Evolutionary conservation across 2,888 invertebrate species (phyloP).

Genomic region (Pharmacophagus antenor): DNA sequence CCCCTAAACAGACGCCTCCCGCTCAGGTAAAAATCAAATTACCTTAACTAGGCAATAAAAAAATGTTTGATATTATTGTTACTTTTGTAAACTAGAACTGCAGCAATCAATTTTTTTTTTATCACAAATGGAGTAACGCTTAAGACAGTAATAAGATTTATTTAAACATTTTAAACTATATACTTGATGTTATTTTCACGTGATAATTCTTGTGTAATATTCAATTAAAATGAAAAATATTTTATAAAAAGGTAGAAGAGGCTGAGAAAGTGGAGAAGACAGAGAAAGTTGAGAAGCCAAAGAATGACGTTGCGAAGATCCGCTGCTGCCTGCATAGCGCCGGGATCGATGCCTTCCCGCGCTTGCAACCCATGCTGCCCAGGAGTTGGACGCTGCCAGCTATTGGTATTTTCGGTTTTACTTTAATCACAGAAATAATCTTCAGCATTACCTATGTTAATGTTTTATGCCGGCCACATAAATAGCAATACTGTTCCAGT

Average conservation of each 20-base stretch:
- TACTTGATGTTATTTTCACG: not conserved
- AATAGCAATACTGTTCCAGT: no score
- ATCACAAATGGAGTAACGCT: no score
- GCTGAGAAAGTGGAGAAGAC: conserved; percentile 36
- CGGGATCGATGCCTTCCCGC: conserved; percentile 89
- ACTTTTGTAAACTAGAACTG: not conserved
- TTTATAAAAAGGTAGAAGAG: conserved; percentile 32
- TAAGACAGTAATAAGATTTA: no score
- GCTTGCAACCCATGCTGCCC: conserved; percentile 84
- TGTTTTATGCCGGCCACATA: not conserved
- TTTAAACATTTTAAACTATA: no score
- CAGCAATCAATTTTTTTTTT: no score
- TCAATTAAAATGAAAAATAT: not conserved
- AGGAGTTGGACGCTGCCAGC: conserved; percentile 89
- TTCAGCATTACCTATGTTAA: not conserved
- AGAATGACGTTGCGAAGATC: conserved; percentile 27
- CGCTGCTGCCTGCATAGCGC: conserved; percentile 87
- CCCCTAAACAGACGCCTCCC: conserved; percentile 33
- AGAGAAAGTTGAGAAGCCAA: conserved; percentile 33
- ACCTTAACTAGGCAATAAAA: not conserved
- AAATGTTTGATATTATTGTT: not conserved
- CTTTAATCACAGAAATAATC: not conserved
- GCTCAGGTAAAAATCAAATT: conserved; percentile 27
- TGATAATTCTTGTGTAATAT: no score
- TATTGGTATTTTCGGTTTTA: conserved; percentile 56